Evolutionary conservation across 2,113 vertebrate species (phyloP).

Genomic region (Nesoenas mayeri): DNA sequence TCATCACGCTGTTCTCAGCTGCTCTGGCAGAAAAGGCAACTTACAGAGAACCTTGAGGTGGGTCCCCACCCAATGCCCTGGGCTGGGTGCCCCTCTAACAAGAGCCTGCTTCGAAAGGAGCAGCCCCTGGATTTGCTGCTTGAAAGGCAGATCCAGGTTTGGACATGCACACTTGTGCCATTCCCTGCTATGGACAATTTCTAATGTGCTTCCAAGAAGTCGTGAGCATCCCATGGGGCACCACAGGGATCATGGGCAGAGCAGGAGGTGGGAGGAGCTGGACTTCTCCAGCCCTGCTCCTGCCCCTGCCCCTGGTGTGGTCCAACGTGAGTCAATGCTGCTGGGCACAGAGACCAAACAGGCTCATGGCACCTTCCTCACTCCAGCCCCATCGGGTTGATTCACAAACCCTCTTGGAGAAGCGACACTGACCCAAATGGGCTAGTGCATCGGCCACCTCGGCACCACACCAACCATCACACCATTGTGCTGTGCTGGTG

Average conservation of each 20-base stretch:
- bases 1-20: not conserved
- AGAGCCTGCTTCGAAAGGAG: not conserved
- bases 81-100: not conserved
- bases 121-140: not conserved
- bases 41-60: not conserved
- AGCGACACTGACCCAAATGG: rapidly evolving
- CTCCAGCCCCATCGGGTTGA: not conserved
- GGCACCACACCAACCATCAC: rapidly evolving
- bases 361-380: not conserved
- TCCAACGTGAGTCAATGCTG: rapidly evolving
- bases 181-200: not conserved
- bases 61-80: too few relatives aligned
- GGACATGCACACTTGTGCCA: not conserved
- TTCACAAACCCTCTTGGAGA: not conserved
- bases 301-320: not conserved
- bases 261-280: not conserved
- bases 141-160: not conserved
- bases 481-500: not conserved
- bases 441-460: not conserved
- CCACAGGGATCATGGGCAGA: not conserved
- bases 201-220: not conserved
- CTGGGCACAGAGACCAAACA: not conserved
- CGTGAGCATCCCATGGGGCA: not conserved
- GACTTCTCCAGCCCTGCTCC: not conserved
- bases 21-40: not conserved